phyloP scores from a whole-genome alignment of 2,113 vertebrate genomes.

The Psilopogon haemacephalus region DNA sequence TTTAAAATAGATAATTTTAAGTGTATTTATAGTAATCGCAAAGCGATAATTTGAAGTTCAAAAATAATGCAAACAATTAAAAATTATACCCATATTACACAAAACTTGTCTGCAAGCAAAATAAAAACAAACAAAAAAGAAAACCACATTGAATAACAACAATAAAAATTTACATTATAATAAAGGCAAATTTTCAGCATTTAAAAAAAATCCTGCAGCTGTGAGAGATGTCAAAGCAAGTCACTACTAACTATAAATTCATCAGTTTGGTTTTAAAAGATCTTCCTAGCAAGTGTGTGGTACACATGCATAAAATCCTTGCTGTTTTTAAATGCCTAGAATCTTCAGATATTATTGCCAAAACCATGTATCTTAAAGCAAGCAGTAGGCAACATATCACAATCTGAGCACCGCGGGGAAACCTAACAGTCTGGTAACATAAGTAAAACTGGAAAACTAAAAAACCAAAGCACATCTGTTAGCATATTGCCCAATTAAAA shows the following conservation, averaged over 20 bases:
- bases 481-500: constrained; percentile 77
- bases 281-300: constrained; percentile 75
- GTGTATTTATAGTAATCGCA: constrained; percentile 85
- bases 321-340: constrained; percentile 71
- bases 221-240: constrained; percentile 82
- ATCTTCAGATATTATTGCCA: constrained; percentile 78
- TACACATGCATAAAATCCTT: constrained; percentile 77
- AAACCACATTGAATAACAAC: constrained; percentile 82
- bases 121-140: constrained; percentile 33
- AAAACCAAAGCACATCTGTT: constrained; percentile 73
- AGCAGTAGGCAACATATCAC: constrained; percentile 82
- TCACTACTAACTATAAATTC: constrained; percentile 81
- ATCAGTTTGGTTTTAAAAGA: constrained; percentile 78
- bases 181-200: constrained; percentile 83
- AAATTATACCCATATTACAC: constrained; percentile 90
- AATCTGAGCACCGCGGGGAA: constrained; percentile 81
- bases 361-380: constrained; percentile 82
- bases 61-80: constrained; percentile 86
- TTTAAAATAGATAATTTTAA: constrained; percentile 87
- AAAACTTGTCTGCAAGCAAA: constrained; percentile 82
- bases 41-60: constrained; percentile 83
- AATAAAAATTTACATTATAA: constrained; percentile 83
- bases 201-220: constrained; percentile 78
- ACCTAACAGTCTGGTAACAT: constrained; percentile 78
- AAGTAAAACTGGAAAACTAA: constrained; percentile 77